Conservation (phyloP, 2,888 invertebrate genomes). For the Uropetala carovei region DNA sequence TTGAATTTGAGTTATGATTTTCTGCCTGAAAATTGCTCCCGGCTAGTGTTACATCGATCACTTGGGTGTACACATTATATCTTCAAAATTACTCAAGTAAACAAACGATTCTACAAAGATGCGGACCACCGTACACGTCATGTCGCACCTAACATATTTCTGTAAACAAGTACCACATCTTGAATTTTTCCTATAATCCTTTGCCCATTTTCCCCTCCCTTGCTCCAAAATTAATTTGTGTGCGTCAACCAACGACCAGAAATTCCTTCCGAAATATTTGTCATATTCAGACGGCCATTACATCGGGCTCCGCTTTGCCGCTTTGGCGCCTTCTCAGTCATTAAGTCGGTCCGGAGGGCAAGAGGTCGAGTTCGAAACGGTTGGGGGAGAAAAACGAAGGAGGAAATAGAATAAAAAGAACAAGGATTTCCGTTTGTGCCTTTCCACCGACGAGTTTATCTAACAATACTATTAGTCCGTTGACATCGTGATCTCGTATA, state of each 20-base stretch:
- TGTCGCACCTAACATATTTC: not conserved
- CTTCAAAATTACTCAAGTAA: not conserved
- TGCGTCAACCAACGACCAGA: slow-evolving; percentile 37
- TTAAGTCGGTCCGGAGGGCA: slow-evolving; percentile 24
- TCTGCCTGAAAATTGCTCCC: no score
- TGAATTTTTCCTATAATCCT: not conserved
- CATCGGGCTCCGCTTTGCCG: slow-evolving; percentile 28
- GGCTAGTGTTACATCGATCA: no score
- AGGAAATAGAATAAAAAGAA: not conserved
- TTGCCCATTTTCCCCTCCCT: not conserved
- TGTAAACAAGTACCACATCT: slow-evolving; percentile 22
- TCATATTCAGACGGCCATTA: slow-evolving; percentile 57
- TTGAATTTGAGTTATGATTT: no score
- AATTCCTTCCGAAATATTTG: slow-evolving; percentile 59
- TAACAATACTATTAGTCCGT: no score
- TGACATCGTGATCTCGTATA: no score
- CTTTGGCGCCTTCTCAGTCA: slow-evolving; percentile 28
- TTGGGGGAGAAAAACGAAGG: not conserved
- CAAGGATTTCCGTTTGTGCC: slow-evolving; percentile 12
- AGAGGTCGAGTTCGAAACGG: slow-evolving; percentile 11
- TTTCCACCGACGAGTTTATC: not conserved
- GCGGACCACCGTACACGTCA: not conserved
- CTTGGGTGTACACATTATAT: no score
- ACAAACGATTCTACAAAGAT: not conserved
- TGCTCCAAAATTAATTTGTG: slow-evolving; percentile 50